Conservation (phyloP, 2,113 vertebrate species). For the Riparia riparia region DNA sequence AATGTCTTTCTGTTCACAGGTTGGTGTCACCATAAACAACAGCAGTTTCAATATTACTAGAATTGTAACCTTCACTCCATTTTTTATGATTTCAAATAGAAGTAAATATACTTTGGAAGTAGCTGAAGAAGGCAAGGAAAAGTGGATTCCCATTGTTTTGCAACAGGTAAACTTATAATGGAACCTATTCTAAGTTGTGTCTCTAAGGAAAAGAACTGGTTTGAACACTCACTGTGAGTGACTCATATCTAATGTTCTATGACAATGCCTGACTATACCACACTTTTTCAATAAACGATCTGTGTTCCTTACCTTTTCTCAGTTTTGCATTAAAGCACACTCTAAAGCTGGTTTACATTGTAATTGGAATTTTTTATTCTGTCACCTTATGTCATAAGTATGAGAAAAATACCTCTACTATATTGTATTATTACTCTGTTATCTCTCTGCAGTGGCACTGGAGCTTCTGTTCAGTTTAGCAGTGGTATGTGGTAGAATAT, state of each 20-base stretch:
- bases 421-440: neutral
- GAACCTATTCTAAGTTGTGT: neutral
- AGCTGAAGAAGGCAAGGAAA: constrained; percentile 84
- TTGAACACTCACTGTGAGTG: neutral
- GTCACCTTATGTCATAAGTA: neutral
- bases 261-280: neutral
- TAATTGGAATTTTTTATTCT: neutral
- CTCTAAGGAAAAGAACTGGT: neutral
- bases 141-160: constrained; percentile 86
- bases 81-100: constrained; percentile 94
- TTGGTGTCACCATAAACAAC: constrained; percentile 93
- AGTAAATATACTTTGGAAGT: constrained; percentile 87
- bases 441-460: neutral
- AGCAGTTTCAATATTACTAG: constrained; percentile 97
- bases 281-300: neutral
- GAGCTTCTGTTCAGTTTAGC: neutral
- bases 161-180: constrained; percentile 81
- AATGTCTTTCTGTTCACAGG: constrained; percentile 72
- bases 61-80: constrained; percentile 95
- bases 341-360: neutral
- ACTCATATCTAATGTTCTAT: accelerated
- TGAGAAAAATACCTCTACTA: neutral
- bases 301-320: neutral
- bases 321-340: neutral
- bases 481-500: neutral